Percentiles rank a stretch among this genome's conserved stretches.
Evolutionary conservation across 2,797 vertebrate genomes (phyloP).

Genomic region (Epinephelus awoara): DNA sequence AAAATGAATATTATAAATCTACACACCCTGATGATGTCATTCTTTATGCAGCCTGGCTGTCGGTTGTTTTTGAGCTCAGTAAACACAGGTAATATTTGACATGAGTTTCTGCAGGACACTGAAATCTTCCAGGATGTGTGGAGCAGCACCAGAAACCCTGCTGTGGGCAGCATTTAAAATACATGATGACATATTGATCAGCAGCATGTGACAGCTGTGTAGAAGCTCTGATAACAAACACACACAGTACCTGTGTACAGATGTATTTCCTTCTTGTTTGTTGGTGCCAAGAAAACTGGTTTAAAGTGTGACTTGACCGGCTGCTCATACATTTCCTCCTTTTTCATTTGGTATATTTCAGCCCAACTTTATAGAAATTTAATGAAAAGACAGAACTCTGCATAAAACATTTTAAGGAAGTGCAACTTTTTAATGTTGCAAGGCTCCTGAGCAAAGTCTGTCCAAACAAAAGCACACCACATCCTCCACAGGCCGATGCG

Average conservation of each 20-base stretch:
- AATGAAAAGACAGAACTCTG: background rate
- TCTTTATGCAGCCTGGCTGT: too few relatives aligned
- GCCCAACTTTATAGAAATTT: background rate
- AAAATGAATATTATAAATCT: too few relatives aligned
- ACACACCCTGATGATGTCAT: too few relatives aligned
- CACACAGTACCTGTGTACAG: background rate
- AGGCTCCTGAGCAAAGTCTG: background rate
- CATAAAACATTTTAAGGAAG: slow-evolving; percentile 14
- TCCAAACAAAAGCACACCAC: background rate
- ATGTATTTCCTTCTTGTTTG: background rate
- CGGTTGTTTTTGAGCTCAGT: too few relatives aligned
- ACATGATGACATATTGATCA: background rate
- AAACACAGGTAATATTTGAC: too few relatives aligned
- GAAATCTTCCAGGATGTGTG: too few relatives aligned
- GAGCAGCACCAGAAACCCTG: too few relatives aligned
- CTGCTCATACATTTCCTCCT: background rate
- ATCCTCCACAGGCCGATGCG: background rate
- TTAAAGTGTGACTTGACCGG: background rate
- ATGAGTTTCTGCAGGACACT: too few relatives aligned
- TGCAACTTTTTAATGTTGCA: slow-evolving; percentile 6
- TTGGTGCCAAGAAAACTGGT: background rate
- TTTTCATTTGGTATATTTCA: background rate
- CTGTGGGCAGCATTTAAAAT: background rate
- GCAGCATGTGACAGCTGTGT: background rate
- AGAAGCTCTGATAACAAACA: background rate